Base-by-base conservation (phyloP, 2,888 invertebrate genomes). In the Lapara coniferarum region DNA sequence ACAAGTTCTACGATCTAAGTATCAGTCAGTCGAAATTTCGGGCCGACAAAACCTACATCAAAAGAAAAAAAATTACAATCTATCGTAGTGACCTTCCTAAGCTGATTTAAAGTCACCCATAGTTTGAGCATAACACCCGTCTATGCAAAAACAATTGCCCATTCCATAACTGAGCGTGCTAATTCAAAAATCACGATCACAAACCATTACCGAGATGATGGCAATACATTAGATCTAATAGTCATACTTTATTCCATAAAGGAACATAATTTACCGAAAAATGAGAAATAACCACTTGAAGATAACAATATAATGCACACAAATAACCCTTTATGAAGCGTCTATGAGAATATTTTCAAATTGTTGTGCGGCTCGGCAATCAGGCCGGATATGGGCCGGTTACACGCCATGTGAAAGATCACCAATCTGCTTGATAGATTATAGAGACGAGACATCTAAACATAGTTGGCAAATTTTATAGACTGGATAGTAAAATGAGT, bases 281-380 rank as follows among this genome's bases (percentile, higher is more conserved):
- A 72, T 66, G 52, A 77, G 74, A 73, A 71, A 72, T 68, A 71
- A 71, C 72, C 74, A 73, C 77, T 79, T 77, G 73, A 77, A 83
- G 83, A 81, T 81, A 85, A 83, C 84, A 82, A 81, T 85, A 88
- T 88, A 88, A 82, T 81, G 88, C 84, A 86, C 71, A 75, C 71
- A 79, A 86, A 89, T 84, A 89, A 85, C 88, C 88, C 89, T 84
- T 89, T 82, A 80, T 82, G 76, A 80, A 73, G 77, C 74, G 72
- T 73, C 63, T 73, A 74, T 67, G 73, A 76, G 77, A 80, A 74
- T 81, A 81, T 82, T 82, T 81, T 80, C 80, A 81, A 81, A 82
- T 79, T 83, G 85, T 81, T 80, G 78, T 81, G 81, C 75, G 79
- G 80, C 79, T 76, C 75, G 71, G 71, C 74, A 70, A 71, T 78